Evolutionary conservation across 2,888 invertebrate species (phyloP), one percentile per base, ranked within the genome.

Genomic region (Tiliacea aurago): DNA sequence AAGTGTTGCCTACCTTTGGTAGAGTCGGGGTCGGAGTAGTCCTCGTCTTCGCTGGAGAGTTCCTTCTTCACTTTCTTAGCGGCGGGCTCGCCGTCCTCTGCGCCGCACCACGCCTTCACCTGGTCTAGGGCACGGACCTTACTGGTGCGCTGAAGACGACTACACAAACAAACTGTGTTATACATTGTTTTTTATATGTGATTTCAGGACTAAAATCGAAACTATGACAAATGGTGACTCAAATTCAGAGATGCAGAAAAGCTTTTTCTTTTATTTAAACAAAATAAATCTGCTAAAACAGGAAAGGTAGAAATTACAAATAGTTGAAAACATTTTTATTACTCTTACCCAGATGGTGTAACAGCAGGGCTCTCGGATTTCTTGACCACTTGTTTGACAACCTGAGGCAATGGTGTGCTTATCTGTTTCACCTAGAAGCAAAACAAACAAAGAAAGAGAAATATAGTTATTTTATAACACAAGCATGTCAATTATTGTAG

Each of bases 91-190:
- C 93, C 96, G 5, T 95, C 96, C 1, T 92, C 93, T 1, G 97
- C 97, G 20, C 98, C 98, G 85, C 98, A 98, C 98, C 98, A 98
- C 76, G 98, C 98, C 90, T 98, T 98, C 71, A 98, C 98, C 91
- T 98, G 98, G 92, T 98, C 98, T 91, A 98, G 94, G 0, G 98
- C 98, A 85, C 98, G 98, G 65, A 97, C 97, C 92, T 98, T 98
- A 87, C 98, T 98, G n/a, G 97, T 97, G 33, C 98, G 96, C 90
- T 97, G 97, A 5, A 98, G 97, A 43, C 98, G 97, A 6, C 97
- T 97, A 82, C 4, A 73, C n/a, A 45, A 59, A 59, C 18, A 43
- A 37, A 70, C 9, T 15, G 15, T 1, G 4, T 64, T 33, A 47
- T 20, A 64, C 20, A 43, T 18, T 9, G 18, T n/a, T n/a, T 68